phyloP scores from a whole-genome alignment of 2,888 invertebrate species.

The Nomada fabriciana region DNA sequence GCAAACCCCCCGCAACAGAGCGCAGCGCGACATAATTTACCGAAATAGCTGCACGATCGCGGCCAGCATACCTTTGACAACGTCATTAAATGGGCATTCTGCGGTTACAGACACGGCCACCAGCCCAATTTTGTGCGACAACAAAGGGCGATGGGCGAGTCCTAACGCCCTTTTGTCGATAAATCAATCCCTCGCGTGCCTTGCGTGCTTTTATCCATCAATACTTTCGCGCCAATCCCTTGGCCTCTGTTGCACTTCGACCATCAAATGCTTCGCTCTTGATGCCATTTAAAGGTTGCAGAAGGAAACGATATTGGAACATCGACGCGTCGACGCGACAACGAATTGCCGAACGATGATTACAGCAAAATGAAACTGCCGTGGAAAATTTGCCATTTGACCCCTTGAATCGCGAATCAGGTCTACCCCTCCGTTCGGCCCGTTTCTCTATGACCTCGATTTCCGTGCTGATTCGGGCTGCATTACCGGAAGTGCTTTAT shows the following conservation, averaged over 20 bases:
- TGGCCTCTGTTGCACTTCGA: not conserved
- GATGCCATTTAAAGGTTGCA: constrained; percentile 4
- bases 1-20: constrained; percentile 50
- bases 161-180: not conserved
- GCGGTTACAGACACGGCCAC: constrained; percentile 41
- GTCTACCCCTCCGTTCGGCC: not conserved
- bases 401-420: constrained; percentile 13
- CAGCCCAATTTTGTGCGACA: constrained; percentile 53
- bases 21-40: constrained; percentile 72
- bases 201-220: not conserved
- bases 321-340: constrained; percentile 18
- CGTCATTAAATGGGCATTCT: constrained; percentile 70
- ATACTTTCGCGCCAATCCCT: not conserved
- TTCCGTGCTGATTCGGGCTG: constrained; percentile 34
- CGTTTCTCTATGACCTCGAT: constrained; percentile 35
- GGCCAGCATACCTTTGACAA: constrained; percentile 71
- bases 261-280: not conserved
- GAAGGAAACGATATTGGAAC: constrained; percentile 7
- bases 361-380: constrained; percentile 58
- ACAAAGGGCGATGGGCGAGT: constrained; percentile 20
- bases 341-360: constrained; percentile 34
- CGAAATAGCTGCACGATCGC: constrained; percentile 72
- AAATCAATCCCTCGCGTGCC: constrained; percentile 23
- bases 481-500: constrained; percentile 31
- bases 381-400: constrained; percentile 39